phyloP scores from a whole-genome alignment of 1,140 invertebrate species.

The Sycophaga agraensis region DNA sequence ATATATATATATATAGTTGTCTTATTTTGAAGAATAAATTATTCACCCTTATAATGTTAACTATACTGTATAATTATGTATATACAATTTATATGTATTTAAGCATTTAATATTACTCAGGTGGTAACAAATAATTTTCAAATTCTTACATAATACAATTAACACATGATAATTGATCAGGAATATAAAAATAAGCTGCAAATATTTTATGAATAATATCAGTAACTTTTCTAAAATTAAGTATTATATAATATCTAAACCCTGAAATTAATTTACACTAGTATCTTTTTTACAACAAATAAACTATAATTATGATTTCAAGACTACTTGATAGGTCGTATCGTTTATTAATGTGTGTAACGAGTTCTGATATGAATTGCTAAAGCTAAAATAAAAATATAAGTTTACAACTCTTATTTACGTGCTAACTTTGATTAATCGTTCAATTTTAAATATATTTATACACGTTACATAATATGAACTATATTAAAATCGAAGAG shows the following conservation, averaged over 20 bases:
- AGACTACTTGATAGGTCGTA: background rate
- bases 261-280: slow-evolving; percentile 6
- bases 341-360: background rate
- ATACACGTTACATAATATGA: no score
- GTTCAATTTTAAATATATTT: no score
- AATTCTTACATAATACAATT: background rate
- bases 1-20: no score
- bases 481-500: no score
- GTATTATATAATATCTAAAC: background rate
- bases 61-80: no score
- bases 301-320: background rate
- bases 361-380: background rate
- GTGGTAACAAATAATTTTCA: background rate
- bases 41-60: no score
- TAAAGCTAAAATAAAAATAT: background rate
- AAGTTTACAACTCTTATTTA: no score
- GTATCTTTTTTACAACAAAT: background rate
- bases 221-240: background rate
- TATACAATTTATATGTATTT: background rate
- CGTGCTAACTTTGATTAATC: no score
- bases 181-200: background rate
- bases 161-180: background rate
- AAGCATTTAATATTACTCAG: background rate
- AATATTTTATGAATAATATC: background rate
- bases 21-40: no score